Conservation (phyloP, 2,797 vertebrate species). For the Poeciliopsis paucimaculata region DNA sequence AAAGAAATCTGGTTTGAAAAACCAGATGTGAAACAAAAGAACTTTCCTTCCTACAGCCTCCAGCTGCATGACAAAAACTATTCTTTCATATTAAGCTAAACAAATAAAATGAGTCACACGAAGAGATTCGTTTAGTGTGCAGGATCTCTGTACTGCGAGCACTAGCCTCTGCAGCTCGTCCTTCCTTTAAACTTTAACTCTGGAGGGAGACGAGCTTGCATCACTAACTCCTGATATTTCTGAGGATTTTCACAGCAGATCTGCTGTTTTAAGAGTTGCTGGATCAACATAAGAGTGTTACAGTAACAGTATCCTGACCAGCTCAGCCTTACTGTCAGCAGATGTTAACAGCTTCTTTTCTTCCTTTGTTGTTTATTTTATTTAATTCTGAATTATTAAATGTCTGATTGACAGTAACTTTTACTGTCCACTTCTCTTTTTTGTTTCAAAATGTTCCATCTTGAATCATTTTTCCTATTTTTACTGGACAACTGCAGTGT, state of each 20-base stretch:
- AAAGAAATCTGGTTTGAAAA: background rate
- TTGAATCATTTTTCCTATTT: background rate
- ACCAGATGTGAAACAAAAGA: background rate
- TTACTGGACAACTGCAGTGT: background rate
- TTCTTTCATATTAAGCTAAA: background rate
- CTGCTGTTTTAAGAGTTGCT: background rate
- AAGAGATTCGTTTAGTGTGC: background rate
- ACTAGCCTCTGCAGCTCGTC: background rate
- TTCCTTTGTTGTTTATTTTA: background rate
- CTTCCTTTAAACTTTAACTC: background rate
- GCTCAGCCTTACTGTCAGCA: background rate
- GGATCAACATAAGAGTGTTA: background rate
- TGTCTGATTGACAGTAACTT: background rate
- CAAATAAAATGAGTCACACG: background rate
- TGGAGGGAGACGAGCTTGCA: background rate
- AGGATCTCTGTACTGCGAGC: background rate
- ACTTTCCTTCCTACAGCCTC: background rate
- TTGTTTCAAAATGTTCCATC: background rate
- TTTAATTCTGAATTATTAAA: background rate
- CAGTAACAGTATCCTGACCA: background rate
- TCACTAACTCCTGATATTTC: background rate
- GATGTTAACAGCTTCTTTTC: background rate
- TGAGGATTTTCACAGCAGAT: background rate
- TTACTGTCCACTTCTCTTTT: background rate
- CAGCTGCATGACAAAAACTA: background rate